Evolutionary conservation across 2,888 invertebrate species (phyloP), one percentile per base, ranked within the genome.

Genomic region (Kuschelorhynchus macadamiae): DNA sequence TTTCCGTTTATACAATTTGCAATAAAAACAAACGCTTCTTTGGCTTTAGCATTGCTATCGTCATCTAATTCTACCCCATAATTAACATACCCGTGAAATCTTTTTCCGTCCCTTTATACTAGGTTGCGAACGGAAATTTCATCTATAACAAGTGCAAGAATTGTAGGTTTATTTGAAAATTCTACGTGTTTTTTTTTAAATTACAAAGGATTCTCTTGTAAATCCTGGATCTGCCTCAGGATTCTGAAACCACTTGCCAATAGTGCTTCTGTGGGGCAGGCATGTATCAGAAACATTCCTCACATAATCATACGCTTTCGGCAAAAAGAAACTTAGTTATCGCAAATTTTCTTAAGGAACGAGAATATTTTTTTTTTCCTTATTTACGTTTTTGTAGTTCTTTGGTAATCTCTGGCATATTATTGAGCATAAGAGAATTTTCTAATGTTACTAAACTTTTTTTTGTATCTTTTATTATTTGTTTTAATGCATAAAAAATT

Each of bases 211-310:
- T 68, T 76, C 75, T 47, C 16, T 64, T 41, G 57, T 75, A 63
- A 81, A 79, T 2, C 81, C 80, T 2, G 81, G 79, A 3, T 75
- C 53, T 3, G 74, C 78, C 66, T 80, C 72, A 20, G 80, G 65
- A 9, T 67, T 70, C 21, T 68, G 46, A 49, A 78, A 80, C 82
- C 81, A 82, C 30, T 74, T 78, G 30, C 74, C 68, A 7, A 81
- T 73, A 1, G 78, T 80, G 14, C 71, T 71, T 4, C 70, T 56
- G 68, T 78, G 77, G 16, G 81, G 81, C 12, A 80, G 62, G 56
- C 67, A 67, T 3, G 74, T 75, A 11, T 77, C 64, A 71, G 79
- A 82, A 41, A 71, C 73, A 71, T 78, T 61, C 65, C 81, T 56
- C 1, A 81, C 77, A 71, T 78, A 81, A 11, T 74, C 59, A 62